phyloP scores from a whole-genome alignment of 2,113 vertebrate genomes.

The Poeciliopsis prolifica region DNA sequence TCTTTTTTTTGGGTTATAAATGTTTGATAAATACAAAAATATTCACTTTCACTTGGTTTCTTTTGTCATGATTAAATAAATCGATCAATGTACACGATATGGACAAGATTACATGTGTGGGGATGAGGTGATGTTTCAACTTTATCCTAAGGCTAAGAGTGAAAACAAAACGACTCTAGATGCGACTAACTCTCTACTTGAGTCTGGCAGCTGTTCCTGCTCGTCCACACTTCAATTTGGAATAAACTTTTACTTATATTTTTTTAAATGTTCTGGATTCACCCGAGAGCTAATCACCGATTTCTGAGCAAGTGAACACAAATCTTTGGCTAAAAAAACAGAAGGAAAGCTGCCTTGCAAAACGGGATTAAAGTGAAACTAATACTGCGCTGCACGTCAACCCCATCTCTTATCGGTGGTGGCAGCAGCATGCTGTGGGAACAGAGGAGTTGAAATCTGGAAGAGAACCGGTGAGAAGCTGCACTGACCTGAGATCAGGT shows the following conservation, averaged over 20 bases:
- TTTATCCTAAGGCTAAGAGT: constrained; percentile 57
- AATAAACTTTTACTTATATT: neutral
- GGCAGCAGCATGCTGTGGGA: neutral
- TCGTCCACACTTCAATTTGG: neutral
- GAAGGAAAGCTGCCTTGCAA: neutral
- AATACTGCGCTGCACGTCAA: no score
- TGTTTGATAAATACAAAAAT: constrained; percentile 80
- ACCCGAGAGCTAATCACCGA: neutral
- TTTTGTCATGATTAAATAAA: constrained; percentile 11
- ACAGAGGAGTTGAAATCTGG: neutral
- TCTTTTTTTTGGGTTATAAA: constrained; percentile 65
- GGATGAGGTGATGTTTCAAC: constrained; percentile 6
- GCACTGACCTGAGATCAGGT: no score
- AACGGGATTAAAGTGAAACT: neutral
- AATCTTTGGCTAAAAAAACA: neutral
- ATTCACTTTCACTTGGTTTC: constrained; percentile 33
- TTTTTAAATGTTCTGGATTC: no score
- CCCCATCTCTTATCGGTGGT: neutral
- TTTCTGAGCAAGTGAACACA: neutral
- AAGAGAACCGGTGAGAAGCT: neutral
- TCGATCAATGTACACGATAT: constrained; percentile 25
- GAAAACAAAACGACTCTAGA: constrained; percentile 6
- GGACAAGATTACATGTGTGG: constrained; percentile 7
- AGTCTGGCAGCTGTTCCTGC: neutral
- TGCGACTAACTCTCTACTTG: neutral